Conservation (phyloP, 2,888 invertebrate species). For the Cataglyphis altisquamis region DNA sequence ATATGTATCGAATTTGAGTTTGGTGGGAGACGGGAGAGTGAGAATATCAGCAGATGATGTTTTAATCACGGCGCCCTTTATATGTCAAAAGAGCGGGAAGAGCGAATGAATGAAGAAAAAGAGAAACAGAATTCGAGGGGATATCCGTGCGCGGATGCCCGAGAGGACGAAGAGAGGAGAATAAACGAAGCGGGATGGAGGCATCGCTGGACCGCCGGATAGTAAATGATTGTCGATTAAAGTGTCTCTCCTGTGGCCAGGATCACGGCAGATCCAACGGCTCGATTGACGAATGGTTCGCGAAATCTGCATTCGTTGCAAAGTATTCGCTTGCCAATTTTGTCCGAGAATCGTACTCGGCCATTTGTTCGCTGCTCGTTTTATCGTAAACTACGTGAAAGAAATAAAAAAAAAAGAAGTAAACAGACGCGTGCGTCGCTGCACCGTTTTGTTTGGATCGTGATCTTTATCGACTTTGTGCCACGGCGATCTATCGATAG, state of each 20-base stretch:
- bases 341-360: constrained; percentile 73
- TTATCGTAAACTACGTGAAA: constrained; percentile 71
- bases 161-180: constrained; percentile 41
- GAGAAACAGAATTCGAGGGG: constrained; percentile 49
- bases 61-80: constrained; percentile 72
- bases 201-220: constrained; percentile 66
- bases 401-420: constrained; percentile 54
- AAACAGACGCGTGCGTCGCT: constrained; percentile 41
- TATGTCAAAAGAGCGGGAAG: constrained; percentile 40
- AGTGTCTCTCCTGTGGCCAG: constrained; percentile 76
- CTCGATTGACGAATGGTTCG: constrained; percentile 83
- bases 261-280: constrained; percentile 58
- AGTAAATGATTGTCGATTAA: constrained; percentile 85
- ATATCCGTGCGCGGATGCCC: constrained; percentile 39
- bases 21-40: constrained; percentile 23
- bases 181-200: constrained; percentile 39
- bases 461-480: constrained; percentile 57
- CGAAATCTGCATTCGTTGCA: constrained; percentile 83
- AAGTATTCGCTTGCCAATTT: constrained; percentile 79
- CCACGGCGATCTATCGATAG: constrained; percentile 56
- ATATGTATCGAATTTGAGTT: constrained; percentile 44
- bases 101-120: constrained; percentile 44
- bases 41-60: constrained; percentile 81
- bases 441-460: constrained; percentile 46
- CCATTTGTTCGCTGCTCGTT: constrained; percentile 75